Percentiles rank a stretch among this genome's conserved stretches.
Conservation (phyloP, 1,140 invertebrate genomes). For the Zelostemma sp. region DNA sequence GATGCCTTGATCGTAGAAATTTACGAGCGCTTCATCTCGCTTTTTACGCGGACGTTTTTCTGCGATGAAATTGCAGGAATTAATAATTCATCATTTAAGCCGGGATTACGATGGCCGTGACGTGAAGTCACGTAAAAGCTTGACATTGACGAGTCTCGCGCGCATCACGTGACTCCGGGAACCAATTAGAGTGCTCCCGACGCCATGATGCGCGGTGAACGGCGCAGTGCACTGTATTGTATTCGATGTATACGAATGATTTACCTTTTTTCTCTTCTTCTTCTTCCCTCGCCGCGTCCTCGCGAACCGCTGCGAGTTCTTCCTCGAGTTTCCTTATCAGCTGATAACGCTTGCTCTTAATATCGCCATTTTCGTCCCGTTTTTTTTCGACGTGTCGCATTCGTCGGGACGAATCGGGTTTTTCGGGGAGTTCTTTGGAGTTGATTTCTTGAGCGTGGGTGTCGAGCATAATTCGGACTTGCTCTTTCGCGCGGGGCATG, state of each 20-base stretch:
- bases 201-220: too few species aligned
- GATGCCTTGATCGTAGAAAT: slow-evolving; percentile 74
- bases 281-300: slow-evolving; percentile 30
- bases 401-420: neutral
- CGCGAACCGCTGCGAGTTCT: slow-evolving; percentile 15
- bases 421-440: slow-evolving; percentile 42
- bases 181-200: too few species aligned
- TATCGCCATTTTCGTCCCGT: neutral
- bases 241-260: too few species aligned
- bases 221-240: too few species aligned
- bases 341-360: neutral
- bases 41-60: neutral
- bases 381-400: slow-evolving; percentile 13
- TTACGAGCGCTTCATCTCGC: neutral
- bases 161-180: too few species aligned
- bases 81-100: too few species aligned
- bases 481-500: slow-evolving; percentile 72
- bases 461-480: slow-evolving; percentile 79
- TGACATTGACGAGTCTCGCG: too few species aligned
- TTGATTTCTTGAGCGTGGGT: slow-evolving; percentile 70
- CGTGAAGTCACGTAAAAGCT: too few species aligned
- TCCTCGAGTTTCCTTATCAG: slow-evolving; percentile 24
- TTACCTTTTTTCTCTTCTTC: slow-evolving; percentile 21
- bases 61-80: too few species aligned
- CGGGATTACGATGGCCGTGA: too few species aligned